phyloP scores from a whole-genome alignment of 37 sponge, comb jelly and placozoan genomes.

The Bolinopsis microptera region DNA sequence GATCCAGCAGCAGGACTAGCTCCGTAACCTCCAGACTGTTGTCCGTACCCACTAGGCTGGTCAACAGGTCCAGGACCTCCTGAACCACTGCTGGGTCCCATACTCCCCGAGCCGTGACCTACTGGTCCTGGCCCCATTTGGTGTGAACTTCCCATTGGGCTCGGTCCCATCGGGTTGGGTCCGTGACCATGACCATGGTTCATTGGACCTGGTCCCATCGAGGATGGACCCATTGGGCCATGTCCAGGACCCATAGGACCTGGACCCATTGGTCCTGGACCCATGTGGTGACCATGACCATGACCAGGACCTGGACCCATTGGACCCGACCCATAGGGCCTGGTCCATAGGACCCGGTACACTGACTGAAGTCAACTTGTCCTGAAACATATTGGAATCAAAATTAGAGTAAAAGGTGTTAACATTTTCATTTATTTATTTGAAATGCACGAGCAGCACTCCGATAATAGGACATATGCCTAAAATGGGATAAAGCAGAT shows the following conservation, averaged over 20 bases:
- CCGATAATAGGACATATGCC: too few species aligned
- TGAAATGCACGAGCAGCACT: too few species aligned
- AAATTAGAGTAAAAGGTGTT: too few species aligned
- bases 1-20: not conserved
- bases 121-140: not conserved
- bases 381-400: not conserved
- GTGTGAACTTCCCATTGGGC: not conserved
- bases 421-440: too few species aligned
- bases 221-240: not conserved
- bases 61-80: not conserved
- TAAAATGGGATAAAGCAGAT: too few species aligned
- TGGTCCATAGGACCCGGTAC: not conserved
- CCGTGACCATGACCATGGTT: not conserved
- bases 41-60: not conserved
- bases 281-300: slow-evolving; percentile 3
- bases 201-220: not conserved
- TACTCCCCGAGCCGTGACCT: not conserved
- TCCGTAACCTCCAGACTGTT: not conserved
- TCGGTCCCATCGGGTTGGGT: not conserved
- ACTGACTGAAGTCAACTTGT: slow-evolving; percentile 7
- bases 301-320: too few species aligned
- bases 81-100: not conserved
- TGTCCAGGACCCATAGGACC: not conserved
- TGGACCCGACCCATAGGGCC: slow-evolving; percentile 9
- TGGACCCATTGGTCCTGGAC: slow-evolving; percentile 9